Percentiles rank a stretch among this genome's conserved stretches.
Conservation (phyloP, 2,888 invertebrate species). For the Cerastis leucographa region DNA sequence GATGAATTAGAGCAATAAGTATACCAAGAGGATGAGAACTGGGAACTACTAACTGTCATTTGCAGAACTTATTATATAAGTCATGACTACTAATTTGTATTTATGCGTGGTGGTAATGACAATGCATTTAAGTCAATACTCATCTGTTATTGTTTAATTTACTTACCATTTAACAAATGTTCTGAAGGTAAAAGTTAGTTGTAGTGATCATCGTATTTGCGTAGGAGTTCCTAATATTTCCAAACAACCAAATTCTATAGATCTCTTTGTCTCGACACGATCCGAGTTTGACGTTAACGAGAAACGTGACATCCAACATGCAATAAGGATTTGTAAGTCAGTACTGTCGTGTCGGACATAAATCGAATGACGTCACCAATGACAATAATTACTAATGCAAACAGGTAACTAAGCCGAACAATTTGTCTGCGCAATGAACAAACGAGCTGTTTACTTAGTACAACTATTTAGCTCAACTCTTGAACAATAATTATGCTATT, state of each 20-base stretch:
- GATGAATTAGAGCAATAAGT: neutral
- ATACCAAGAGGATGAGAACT: neutral
- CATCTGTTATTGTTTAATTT: neutral
- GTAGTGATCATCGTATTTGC: constrained; percentile 15
- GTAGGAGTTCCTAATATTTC: constrained; percentile 15
- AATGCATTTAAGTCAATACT: neutral
- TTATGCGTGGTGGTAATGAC: neutral
- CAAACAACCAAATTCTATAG: constrained; percentile 42
- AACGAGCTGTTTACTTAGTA: constrained; percentile 66
- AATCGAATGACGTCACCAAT: constrained; percentile 59
- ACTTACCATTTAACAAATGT: neutral
- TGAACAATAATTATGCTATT: constrained; percentile 80
- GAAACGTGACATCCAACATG: constrained; percentile 63
- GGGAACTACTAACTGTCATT: neutral
- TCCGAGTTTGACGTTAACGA: constrained; percentile 57
- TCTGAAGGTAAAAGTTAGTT: neutral
- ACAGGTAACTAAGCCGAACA: constrained; percentile 60
- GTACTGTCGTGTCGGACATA: constrained; percentile 59
- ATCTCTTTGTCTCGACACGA: constrained; percentile 57
- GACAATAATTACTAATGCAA: constrained; percentile 65
- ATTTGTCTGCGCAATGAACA: constrained; percentile 66
- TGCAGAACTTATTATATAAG: neutral
- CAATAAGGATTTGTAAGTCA: constrained; percentile 60
- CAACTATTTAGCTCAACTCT: constrained; percentile 67
- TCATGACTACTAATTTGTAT: neutral